Evolutionary conservation across 2,888 invertebrate genomes (phyloP).

Genomic region (Galerucella calmariensis): DNA sequence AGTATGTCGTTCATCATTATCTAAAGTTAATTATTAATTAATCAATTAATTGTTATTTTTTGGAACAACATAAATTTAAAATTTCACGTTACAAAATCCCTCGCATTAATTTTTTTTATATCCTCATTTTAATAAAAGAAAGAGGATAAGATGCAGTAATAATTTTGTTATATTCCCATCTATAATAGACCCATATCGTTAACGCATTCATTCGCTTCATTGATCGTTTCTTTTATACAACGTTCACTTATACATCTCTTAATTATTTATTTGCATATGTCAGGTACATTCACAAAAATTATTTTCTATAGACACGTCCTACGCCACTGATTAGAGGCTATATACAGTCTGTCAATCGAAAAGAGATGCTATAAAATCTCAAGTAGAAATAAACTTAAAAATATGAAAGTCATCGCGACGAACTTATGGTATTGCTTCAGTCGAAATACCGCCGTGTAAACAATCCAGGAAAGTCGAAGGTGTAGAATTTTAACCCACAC

Average conservation of each 20-base stretch:
- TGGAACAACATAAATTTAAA: too few species aligned
- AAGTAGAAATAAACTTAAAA: slow-evolving; percentile 35
- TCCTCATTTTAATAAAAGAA: too few species aligned
- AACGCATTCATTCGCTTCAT: too few species aligned
- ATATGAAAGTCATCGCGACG: slow-evolving; percentile 46
- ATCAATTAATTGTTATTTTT: too few species aligned
- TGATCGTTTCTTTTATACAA: too few species aligned
- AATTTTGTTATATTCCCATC: too few species aligned
- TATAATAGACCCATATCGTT: too few species aligned
- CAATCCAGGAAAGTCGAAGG: slow-evolving; percentile 51
- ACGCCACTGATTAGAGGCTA: slow-evolving; percentile 35
- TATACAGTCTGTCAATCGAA: slow-evolving; percentile 23
- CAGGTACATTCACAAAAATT: slow-evolving; percentile 18
- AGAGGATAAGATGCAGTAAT: too few species aligned
- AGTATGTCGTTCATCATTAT: too few species aligned
- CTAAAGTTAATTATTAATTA: too few species aligned
- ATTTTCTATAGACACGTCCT: slow-evolving; percentile 23
- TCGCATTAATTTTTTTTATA: too few species aligned
- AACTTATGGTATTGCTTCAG: slow-evolving; percentile 47
- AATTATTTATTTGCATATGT: slow-evolving; percentile 22
- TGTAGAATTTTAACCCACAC: slow-evolving; percentile 50
- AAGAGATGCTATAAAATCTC: slow-evolving; percentile 28
- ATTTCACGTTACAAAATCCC: too few species aligned
- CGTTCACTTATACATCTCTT: neutral
- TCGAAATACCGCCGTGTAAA: slow-evolving; percentile 54